Evolutionary conservation across 92 coral and sea anemone species (phyloP).

Genomic region (Zoanthus solanderi): DNA sequence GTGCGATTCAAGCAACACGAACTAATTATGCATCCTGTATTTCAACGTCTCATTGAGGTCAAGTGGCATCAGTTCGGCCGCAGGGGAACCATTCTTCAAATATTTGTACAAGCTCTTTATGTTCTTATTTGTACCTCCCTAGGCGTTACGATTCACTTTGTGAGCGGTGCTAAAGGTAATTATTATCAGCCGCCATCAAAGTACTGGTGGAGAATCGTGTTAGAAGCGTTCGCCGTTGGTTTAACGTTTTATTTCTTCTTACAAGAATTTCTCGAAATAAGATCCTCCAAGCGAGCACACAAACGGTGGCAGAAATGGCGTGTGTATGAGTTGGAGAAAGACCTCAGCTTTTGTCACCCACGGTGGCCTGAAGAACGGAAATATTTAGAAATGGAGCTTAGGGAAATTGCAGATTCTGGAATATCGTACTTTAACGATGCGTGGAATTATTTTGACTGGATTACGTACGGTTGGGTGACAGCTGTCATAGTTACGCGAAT

Average conservation of each 20-base stretch:
- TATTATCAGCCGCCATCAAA: slow-evolving; percentile 83
- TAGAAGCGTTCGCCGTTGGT: slow-evolving; percentile 81
- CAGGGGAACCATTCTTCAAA: slow-evolving; percentile 78
- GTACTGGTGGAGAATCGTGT: slow-evolving; percentile 96
- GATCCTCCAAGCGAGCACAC: slow-evolving; percentile 77
- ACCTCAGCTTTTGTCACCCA: slow-evolving; percentile 87
- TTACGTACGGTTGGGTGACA: slow-evolving; percentile 90
- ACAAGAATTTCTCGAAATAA: slow-evolving; percentile 82
- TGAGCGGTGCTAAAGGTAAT: slow-evolving; percentile 49
- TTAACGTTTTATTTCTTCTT: slow-evolving; percentile 87
- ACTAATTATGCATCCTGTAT: slow-evolving; percentile 97
- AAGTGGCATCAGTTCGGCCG: slow-evolving; percentile 95
- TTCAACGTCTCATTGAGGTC: slow-evolving; percentile 90
- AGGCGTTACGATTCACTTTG: slow-evolving; percentile 88
- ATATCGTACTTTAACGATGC: slow-evolving; percentile 94
- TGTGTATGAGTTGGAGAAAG: slow-evolving; percentile 78
- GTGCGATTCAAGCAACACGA: slow-evolving; percentile 94
- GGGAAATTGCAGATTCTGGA: slow-evolving; percentile 84
- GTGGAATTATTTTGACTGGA: slow-evolving; percentile 99
- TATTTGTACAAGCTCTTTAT: slow-evolving; percentile 80
- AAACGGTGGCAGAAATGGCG: slow-evolving; percentile 91
- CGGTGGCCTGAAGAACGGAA: slow-evolving; percentile 98
- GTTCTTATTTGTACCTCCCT: slow-evolving; percentile 87
- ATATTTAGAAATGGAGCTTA: slow-evolving; percentile 93
- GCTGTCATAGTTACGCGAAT: slow-evolving; percentile 84